Evolutionary conservation across 2,888 invertebrate genomes (phyloP).

Genomic region (Axea sp.): DNA sequence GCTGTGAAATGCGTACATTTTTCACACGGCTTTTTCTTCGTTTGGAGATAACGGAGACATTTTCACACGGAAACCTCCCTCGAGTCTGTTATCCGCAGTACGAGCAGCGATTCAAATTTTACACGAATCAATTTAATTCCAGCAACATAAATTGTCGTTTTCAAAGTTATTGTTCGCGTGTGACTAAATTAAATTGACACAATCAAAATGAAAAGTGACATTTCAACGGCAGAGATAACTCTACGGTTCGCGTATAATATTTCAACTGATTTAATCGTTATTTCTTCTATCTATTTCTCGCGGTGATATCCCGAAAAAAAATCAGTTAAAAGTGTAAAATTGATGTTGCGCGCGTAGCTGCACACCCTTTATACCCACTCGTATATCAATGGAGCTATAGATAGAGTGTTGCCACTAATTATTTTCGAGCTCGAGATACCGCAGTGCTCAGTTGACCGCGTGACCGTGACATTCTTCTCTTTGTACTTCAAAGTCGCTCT

Average conservation of each 20-base stretch:
- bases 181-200: no score
- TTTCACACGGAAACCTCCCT: no score
- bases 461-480: constrained; percentile 61
- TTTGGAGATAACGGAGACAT: no score
- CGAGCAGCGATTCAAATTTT: no score
- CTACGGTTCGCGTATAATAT: constrained; percentile 51
- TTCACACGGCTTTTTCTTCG: no score
- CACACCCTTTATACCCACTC: constrained; percentile 21
- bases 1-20: no score
- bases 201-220: no score
- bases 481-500: constrained; percentile 54
- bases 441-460: constrained; percentile 50
- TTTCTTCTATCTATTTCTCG: constrained; percentile 50
- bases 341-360: constrained; percentile 46
- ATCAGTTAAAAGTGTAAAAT: constrained; percentile 41
- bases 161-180: no score
- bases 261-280: constrained; percentile 53
- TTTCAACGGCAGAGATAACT: no score
- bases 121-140: no score
- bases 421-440: constrained; percentile 55
- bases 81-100: no score
- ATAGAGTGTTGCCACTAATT: constrained; percentile 39
- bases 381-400: constrained; percentile 51
- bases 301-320: constrained; percentile 43
- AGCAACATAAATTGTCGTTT: no score